Conservation (phyloP, 1,140 invertebrate species). For the Lordiphosa collinella region DNA sequence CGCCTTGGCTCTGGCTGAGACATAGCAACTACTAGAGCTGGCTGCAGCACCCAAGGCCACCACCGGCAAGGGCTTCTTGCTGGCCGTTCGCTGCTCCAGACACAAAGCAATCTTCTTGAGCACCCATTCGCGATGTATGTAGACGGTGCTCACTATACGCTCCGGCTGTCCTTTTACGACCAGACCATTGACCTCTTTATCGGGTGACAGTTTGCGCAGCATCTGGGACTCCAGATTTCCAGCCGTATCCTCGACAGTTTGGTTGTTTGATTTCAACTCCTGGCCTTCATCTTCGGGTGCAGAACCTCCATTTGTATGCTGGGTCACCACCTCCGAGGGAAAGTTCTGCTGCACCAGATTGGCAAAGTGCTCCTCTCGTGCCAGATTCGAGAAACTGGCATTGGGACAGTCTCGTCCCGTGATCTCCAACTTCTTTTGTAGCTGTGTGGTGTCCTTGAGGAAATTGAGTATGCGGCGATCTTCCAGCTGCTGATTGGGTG, state of each 20-base stretch:
- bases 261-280: slow-evolving; percentile 18
- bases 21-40: slow-evolving; percentile 38
- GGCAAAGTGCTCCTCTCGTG: slow-evolving; percentile 77
- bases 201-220: slow-evolving; percentile 73
- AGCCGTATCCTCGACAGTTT: slow-evolving; percentile 44
- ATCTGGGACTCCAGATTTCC: slow-evolving; percentile 72
- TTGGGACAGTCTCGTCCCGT: slow-evolving; percentile 74
- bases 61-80: slow-evolving; percentile 66
- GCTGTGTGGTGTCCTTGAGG: slow-evolving; percentile 76
- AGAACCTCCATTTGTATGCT: slow-evolving; percentile 34
- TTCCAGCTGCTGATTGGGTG: slow-evolving; percentile 70
- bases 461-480: slow-evolving; percentile 78
- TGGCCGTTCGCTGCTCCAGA: slow-evolving; percentile 87
- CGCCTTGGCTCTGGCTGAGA: slow-evolving; percentile 62
- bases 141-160: slow-evolving; percentile 56
- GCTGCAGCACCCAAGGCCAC: slow-evolving; percentile 44
- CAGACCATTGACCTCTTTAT: slow-evolving; percentile 75
- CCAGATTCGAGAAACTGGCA: slow-evolving; percentile 76
- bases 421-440: slow-evolving; percentile 78
- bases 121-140: slow-evolving; percentile 90
- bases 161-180: slow-evolving; percentile 24
- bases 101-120: slow-evolving; percentile 96
- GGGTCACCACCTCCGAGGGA: slow-evolving; percentile 36
- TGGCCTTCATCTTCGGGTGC: slow-evolving; percentile 51
- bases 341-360: slow-evolving; percentile 79